A percentile compares a stretch with the other conserved stretches of the same genome.
These are phyloP conservation scores for Papilio xuthus DNA, from an alignment of 1,140 invertebrate species.

Conservation along the genomic window DNA sequence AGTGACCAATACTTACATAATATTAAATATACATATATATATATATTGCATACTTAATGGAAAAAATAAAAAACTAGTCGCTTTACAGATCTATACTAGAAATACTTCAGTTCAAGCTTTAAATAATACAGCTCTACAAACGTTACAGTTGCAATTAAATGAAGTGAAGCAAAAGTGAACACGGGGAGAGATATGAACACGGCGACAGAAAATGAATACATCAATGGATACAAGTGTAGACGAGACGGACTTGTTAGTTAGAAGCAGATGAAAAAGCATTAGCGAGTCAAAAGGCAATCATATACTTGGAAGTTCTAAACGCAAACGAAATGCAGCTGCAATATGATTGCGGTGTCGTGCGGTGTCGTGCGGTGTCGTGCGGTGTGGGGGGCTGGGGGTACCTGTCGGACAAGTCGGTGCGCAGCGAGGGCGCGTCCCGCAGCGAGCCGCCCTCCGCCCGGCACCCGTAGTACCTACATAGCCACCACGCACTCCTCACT, in stretches of 20 bases:
- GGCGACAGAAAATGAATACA: not conserved
- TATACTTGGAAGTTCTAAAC: not conserved
- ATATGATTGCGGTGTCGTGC: not conserved
- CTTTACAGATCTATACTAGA: not conserved
- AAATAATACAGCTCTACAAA: not conserved
- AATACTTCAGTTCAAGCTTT: not conserved
- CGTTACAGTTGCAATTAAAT: not conserved
- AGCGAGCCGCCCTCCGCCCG: conserved; percentile 51
- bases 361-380: no score
- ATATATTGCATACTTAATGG: no score
- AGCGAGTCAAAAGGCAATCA: conserved; percentile 28
- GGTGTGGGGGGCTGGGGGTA: conserved; percentile 40
- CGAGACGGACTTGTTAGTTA: not conserved
- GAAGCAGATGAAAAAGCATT: not conserved
- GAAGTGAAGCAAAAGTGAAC: not conserved
- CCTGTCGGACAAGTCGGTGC: conserved; percentile 77
- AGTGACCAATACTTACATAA: no score
- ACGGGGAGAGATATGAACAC: not conserved
- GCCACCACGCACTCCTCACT: conserved; percentile 27
- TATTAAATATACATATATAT: no score
- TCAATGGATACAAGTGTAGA: not conserved
- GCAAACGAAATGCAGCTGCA: not conserved
- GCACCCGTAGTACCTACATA: conserved; percentile 61
- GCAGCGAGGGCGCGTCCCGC: conserved; percentile 62
- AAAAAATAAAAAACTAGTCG: not conserved